Base-by-base conservation (phyloP, 2,113 vertebrate species). In the Hassar affinis region DNA sequence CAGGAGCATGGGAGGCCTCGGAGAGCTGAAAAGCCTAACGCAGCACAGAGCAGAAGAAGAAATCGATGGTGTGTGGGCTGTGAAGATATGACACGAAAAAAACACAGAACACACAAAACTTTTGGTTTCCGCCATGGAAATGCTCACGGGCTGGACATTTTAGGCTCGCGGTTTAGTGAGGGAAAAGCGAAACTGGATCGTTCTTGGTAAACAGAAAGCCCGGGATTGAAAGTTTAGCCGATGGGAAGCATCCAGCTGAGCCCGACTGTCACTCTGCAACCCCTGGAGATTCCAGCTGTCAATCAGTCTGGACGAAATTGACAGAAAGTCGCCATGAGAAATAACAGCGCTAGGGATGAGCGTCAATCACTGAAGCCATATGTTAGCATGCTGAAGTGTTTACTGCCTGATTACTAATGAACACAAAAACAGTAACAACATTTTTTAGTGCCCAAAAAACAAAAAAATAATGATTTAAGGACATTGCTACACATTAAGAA, bases 191-290 rank as follows among this genome's bases (percentile, higher is more conserved):
- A 51, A 42, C 3, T 66, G 64, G 79, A 81, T 74, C 56, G 47
- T 49, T 81, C 78, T 74, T 85, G 74, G 56, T 56, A 79, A 85
- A 75, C 83, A 47, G 45, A 62, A 38, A 17, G 56, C 35, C 62
- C 51, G 61, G 74, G 72, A 87, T 74, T 78, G 74, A 79, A 78
- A 69, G 54, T 81, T 64, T 30, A 38, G 64, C 49, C 66, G 61
- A 18, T 30, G 75, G 82, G 80, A 57, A 85, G 47, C 51, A 57
- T 75, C 83, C 86, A 87, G 79, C 86, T 85, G 86, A 85, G 83
- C 57, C 74, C 38, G 45, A 54, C 51, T 59, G 75, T 82, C 79
- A 75, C 79, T 78, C 74, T 30, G 61, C 56, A 61, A 75, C 27
- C 12, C 59, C n/a, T 47, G 57, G 66, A 78, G 79, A 81, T 57